Conservation (phyloP, 2,113 vertebrate genomes). For the Dasyprocta punctata region DNA sequence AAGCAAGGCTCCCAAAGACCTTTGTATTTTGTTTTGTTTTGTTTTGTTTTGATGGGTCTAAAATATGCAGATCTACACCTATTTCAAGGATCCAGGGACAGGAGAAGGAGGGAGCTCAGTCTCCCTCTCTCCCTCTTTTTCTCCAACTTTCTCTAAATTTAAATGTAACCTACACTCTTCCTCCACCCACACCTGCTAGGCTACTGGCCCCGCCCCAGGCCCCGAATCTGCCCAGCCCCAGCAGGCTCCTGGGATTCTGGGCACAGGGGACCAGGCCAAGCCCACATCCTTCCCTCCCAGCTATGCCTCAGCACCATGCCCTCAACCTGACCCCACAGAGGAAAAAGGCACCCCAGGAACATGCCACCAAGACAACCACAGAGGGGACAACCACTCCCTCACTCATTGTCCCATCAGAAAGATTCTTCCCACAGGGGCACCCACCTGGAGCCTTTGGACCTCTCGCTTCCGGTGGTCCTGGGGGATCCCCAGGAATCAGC, state of each 20-base stretch:
- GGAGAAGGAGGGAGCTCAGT: background rate
- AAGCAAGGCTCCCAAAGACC: background rate
- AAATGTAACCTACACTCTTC: constrained; percentile 9
- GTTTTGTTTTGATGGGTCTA: background rate
- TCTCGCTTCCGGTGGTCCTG: background rate
- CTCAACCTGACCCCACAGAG: constrained; percentile 13
- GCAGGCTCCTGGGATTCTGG: constrained; percentile 12
- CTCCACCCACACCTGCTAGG: background rate
- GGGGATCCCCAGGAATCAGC: background rate
- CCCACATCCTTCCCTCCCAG: background rate
- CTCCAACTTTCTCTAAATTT: constrained; percentile 10
- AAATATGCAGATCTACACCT: background rate
- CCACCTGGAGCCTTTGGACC: background rate
- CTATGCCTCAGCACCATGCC: background rate
- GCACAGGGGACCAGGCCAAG: background rate
- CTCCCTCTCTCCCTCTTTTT: background rate
- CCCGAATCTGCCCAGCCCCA: background rate
- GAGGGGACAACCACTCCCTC: background rate
- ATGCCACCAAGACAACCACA: background rate
- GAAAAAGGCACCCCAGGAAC: background rate
- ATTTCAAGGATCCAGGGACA: background rate
- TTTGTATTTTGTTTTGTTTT: no score
- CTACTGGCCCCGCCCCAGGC: background rate
- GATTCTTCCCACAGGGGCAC: background rate
- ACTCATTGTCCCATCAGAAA: background rate